Percentiles rank a stretch among this genome's conserved stretches.
Conservation (phyloP, 37 sponge, comb jelly and placozoan genomes). For the Hormiphora californensis region DNA sequence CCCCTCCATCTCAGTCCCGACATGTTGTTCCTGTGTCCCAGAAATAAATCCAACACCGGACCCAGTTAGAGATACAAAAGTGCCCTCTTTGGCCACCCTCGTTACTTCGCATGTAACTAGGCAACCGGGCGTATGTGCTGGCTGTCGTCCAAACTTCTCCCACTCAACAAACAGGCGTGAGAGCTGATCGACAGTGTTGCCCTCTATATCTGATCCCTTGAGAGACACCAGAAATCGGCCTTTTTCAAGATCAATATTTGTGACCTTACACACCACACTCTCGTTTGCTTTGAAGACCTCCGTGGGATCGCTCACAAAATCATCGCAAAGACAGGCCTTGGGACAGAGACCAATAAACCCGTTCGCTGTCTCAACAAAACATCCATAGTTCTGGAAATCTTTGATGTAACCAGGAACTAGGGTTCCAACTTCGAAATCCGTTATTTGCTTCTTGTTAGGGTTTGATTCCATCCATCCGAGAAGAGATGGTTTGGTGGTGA, state of each 20-base stretch:
- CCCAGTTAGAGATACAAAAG: background rate
- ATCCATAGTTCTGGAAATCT: conserved; percentile 47
- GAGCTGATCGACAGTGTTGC: background rate
- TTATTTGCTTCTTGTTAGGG: background rate
- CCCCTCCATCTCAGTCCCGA: background rate
- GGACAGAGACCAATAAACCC: conserved; percentile 30
- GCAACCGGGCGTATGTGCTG: background rate
- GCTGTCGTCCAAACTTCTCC: background rate
- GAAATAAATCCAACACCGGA: background rate
- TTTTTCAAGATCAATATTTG: conserved; percentile 35
- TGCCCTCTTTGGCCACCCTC: background rate
- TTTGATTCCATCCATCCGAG: background rate
- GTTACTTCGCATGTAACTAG: background rate
- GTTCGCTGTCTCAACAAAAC: conserved; percentile 17
- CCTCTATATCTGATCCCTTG: background rate
- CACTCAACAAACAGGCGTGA: background rate
- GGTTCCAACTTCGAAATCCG: background rate
- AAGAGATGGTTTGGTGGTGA: conserved; percentile 1
- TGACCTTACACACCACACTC: conserved; percentile 9
- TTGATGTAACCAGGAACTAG: conserved; percentile 25
- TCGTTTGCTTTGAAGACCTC: background rate
- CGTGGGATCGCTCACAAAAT: conserved; percentile 2
- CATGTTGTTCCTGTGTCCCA: background rate
- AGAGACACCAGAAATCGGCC: conserved; percentile 28
- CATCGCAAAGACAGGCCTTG: conserved; percentile 21